These are phyloP conservation scores for Eristalis intricaria DNA, from an alignment of 2,888 invertebrate species.

Conservation along the genomic window DNA sequence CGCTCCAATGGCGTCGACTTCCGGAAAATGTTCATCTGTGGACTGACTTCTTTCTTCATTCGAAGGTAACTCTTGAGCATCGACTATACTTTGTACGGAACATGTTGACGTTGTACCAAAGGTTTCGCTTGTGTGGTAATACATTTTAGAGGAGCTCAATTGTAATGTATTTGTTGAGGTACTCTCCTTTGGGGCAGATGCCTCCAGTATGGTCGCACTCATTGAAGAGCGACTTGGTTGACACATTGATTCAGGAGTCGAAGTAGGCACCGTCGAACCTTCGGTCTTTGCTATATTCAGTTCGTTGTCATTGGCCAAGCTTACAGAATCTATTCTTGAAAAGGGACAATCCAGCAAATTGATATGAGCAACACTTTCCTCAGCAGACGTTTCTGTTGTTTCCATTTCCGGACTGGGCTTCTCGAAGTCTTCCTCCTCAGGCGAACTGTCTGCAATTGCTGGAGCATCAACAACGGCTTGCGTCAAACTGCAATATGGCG, in stretches of 20 bases:
- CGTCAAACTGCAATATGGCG: background rate
- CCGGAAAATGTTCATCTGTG: background rate
- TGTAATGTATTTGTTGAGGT: background rate
- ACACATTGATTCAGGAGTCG: background rate
- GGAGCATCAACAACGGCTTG: background rate
- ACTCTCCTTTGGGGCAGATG: background rate
- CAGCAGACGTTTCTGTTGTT: background rate
- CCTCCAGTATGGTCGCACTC: background rate
- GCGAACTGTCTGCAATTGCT: background rate
- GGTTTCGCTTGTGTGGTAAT: background rate
- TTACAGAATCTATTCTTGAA: background rate
- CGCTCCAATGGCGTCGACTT: background rate
- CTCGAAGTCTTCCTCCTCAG: background rate
- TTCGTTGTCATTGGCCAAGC: background rate
- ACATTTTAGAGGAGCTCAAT: background rate
- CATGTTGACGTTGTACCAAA: background rate
- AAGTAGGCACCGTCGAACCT: background rate
- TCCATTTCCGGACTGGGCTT: background rate
- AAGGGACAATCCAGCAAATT: background rate
- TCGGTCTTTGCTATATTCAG: background rate
- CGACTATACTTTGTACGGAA: constrained; percentile 2
- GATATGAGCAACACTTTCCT: background rate
- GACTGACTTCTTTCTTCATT: background rate
- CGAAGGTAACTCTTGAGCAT: background rate
- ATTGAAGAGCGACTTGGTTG: background rate